Percentiles rank a stretch among this genome's conserved stretches.
Conservation (phyloP, 2,113 vertebrate species). For the Crocuta crocuta region DNA sequence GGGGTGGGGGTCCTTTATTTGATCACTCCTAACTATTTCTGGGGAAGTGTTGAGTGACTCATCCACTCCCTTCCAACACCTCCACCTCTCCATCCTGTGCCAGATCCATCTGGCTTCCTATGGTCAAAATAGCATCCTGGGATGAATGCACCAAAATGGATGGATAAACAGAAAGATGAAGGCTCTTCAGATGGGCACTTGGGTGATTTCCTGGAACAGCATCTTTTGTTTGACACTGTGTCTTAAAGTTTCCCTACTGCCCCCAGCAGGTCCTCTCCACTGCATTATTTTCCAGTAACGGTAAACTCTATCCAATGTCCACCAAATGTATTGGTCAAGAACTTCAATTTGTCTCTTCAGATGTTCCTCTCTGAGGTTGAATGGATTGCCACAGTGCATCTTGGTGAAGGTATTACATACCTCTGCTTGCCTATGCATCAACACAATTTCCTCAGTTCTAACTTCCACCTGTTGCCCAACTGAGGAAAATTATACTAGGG, state of each 20-base stretch:
- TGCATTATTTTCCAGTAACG: not conserved
- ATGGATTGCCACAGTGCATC: not conserved
- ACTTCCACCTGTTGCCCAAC: not conserved
- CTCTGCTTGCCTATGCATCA: fast-evolving
- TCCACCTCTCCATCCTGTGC: slow-evolving; percentile 35
- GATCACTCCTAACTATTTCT: not conserved
- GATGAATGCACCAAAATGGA: not conserved
- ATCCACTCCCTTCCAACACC: not conserved
- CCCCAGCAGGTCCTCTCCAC: not conserved
- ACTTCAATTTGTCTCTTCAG: not conserved
- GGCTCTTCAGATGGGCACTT: not conserved
- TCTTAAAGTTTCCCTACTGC: not conserved
- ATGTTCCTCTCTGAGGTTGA: not conserved
- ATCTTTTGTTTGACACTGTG: not conserved
- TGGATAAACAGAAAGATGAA: not conserved
- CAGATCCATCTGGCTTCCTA: slow-evolving; percentile 50
- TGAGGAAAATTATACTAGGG: not conserved
- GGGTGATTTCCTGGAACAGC: not conserved
- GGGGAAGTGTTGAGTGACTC: slow-evolving; percentile 22
- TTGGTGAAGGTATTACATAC: not conserved
- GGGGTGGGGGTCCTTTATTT: not conserved
- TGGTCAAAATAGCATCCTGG: slow-evolving; percentile 46
- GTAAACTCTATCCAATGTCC: not conserved
- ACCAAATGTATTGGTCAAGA: not conserved
- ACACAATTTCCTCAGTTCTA: not conserved